Evolutionary conservation across 2,888 invertebrate species (phyloP).

Genomic region (Argyra leucocephala): DNA sequence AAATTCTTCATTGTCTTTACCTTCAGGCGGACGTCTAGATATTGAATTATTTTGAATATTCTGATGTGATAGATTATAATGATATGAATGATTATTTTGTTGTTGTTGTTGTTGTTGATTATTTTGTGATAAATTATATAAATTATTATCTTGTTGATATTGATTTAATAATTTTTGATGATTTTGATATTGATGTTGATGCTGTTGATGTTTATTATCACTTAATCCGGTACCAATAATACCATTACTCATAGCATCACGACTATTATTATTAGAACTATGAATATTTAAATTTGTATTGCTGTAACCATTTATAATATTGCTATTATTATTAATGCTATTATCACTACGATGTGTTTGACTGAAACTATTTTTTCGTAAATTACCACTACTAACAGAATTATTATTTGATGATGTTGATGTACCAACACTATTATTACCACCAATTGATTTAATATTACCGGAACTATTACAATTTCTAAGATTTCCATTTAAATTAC

Average conservation of each 20-base stretch:
- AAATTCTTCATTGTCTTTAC: constrained; percentile 67
- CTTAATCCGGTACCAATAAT: constrained; percentile 14
- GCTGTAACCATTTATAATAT: not conserved
- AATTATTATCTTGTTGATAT: constrained; percentile 16
- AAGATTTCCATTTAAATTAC: not conserved
- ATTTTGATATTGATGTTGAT: constrained; percentile 26
- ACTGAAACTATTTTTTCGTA: not conserved
- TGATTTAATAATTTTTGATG: constrained; percentile 27
- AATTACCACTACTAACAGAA: not conserved
- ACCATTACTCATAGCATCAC: constrained; percentile 19
- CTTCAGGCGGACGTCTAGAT: constrained; percentile 57
- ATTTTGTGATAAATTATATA: constrained; percentile 22
- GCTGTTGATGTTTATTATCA: constrained; percentile 20
- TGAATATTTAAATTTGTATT: constrained; percentile 25
- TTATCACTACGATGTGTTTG: constrained; percentile 15
- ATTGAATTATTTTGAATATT: not conserved
- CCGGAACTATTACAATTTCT: not conserved
- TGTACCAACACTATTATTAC: not conserved
- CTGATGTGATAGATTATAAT: no score
- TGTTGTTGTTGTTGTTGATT: not conserved
- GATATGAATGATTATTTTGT: not conserved
- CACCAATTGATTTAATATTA: not conserved
- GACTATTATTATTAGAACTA: constrained; percentile 28
- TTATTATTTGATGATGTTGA: constrained; percentile 12
- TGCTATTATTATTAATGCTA: constrained; percentile 9